Evolutionary conservation across 2,797 vertebrate species (phyloP).

Genomic region (Ceryle rudis): DNA sequence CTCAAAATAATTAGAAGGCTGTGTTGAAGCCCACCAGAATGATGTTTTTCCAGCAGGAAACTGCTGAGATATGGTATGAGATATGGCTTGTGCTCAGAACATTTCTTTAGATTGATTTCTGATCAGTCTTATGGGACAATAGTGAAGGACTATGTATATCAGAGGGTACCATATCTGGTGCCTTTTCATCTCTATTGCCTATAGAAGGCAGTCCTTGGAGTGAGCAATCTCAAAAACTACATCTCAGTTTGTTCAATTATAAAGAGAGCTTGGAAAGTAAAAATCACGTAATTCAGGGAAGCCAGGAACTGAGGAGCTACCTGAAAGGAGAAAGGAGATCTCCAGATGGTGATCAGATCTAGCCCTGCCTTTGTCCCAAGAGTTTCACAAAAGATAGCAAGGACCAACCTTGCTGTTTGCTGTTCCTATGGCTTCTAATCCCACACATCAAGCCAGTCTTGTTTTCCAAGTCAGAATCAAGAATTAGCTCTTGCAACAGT

Average conservation of each 20-base stretch:
- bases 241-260: neutral
- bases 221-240: neutral
- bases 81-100: neutral
- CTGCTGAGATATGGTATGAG: neutral
- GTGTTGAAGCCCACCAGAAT: neutral
- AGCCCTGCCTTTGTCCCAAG: neutral
- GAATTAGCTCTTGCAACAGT: neutral
- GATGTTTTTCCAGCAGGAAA: neutral
- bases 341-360: neutral
- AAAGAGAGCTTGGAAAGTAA: neutral
- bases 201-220: neutral
- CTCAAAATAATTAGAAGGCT: neutral
- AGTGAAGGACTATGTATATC: neutral
- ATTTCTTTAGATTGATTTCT: neutral
- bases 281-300: neutral
- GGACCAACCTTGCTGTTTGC: neutral
- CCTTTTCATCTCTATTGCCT: neutral
- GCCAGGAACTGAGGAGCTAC: neutral
- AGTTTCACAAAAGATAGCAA: neutral
- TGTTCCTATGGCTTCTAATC: neutral
- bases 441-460: neutral
- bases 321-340: neutral
- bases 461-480: neutral
- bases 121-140: neutral
- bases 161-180: neutral